Percentiles rank a stretch among this genome's conserved stretches.
Evolutionary conservation across 2,888 invertebrate genomes (phyloP).

Genomic region (Agonopterix alstromeriana): DNA sequence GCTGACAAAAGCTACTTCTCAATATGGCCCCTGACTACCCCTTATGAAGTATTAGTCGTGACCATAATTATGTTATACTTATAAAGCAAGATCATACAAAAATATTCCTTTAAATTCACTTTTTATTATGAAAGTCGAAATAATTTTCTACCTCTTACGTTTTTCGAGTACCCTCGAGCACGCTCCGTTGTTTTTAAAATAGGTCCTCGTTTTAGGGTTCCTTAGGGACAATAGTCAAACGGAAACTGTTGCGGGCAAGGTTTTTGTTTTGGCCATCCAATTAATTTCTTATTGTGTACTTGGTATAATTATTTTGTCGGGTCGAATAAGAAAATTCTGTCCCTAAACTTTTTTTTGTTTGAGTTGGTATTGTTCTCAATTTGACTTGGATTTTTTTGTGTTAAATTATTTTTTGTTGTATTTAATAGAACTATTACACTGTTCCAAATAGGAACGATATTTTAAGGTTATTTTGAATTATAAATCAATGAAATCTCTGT

Average conservation of each 20-base stretch:
- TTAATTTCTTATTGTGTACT: constrained; percentile 9
- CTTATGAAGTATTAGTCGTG: too few species aligned
- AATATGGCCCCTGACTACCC: too few species aligned
- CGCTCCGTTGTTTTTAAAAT: constrained; percentile 26
- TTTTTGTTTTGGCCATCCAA: constrained; percentile 12
- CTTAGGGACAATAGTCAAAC: constrained; percentile 10
- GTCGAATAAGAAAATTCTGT: too few species aligned
- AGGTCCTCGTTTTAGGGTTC: constrained; percentile 19
- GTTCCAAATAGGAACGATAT: too few species aligned
- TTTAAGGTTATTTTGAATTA: too few species aligned
- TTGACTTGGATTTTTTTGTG: too few species aligned
- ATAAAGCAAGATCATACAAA: neutral
- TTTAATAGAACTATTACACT: too few species aligned
- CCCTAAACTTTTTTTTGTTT: too few species aligned
- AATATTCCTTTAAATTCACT: constrained; percentile 19
- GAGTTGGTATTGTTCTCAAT: too few species aligned
- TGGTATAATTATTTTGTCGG: constrained; percentile 2
- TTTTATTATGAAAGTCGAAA: constrained; percentile 24
- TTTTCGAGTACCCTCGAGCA: constrained; percentile 20
- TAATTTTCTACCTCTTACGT: constrained; percentile 23
- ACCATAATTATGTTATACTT: neutral
- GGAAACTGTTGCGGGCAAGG: constrained; percentile 10
- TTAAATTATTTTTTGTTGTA: too few species aligned
- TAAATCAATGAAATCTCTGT: too few species aligned
- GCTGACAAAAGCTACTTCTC: too few species aligned